These are phyloP conservation scores for Carlito syrichta DNA, from an alignment of 2,113 vertebrate genomes.

Conservation along the genomic window DNA sequence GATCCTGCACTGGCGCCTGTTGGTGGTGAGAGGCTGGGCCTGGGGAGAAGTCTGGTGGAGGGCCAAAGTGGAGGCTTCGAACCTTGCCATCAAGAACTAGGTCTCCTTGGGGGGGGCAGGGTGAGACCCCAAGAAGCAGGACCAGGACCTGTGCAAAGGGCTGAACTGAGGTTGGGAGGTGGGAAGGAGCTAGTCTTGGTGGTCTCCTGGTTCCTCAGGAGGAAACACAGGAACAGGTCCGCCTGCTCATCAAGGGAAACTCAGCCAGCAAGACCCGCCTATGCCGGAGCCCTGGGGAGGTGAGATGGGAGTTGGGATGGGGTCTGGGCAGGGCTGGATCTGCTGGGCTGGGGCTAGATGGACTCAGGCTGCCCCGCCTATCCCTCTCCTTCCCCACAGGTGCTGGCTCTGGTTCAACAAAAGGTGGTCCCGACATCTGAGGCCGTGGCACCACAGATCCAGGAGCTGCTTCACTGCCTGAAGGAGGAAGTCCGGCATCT, in stretches of 20 bases:
- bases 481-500: constrained; percentile 44
- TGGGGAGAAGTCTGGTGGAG: background rate
- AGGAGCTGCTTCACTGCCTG: constrained; percentile 47
- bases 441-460: constrained; percentile 44
- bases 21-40: constrained; percentile 58
- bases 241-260: constrained; percentile 70
- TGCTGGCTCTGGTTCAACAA: constrained; percentile 27
- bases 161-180: background rate
- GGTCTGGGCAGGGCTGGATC: too few species aligned
- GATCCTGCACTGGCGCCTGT: constrained; percentile 78
- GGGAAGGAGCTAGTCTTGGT: background rate
- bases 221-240: constrained; percentile 65
- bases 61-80: background rate
- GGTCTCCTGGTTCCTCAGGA: constrained; percentile 41
- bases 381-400: constrained; percentile 6
- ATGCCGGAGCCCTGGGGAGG: constrained; percentile 48
- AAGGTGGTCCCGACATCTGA: constrained; percentile 52
- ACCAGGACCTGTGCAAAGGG: background rate
- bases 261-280: constrained; percentile 58
- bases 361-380: background rate
- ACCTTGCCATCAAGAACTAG: background rate
- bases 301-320: background rate
- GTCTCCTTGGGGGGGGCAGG: background rate
- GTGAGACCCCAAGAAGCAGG: background rate
- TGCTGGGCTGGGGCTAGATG: background rate